These are phyloP conservation scores for Delia radicum DNA, from an alignment of 1,140 invertebrate genomes.

Conservation along the genomic window DNA sequence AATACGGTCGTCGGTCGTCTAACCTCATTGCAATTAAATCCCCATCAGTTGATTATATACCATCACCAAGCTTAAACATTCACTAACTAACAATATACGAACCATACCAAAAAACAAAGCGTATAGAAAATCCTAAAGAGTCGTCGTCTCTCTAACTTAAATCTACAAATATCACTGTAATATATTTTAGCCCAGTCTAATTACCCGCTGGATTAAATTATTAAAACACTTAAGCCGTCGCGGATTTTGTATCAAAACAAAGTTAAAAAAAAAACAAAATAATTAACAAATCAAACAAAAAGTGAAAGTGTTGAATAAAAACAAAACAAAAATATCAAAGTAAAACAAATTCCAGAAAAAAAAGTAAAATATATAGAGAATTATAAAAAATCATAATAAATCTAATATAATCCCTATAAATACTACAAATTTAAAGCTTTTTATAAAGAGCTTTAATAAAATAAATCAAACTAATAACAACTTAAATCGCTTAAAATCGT, in stretches of 20 bases:
- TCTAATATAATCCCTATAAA: not conserved
- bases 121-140: not conserved
- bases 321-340: not conserved
- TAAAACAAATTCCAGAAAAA: not conserved
- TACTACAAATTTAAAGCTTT: not conserved
- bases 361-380: not conserved
- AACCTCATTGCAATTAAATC: slow-evolving; percentile 19
- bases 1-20: slow-evolving; percentile 4
- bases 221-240: slow-evolving; percentile 49
- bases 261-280: slow-evolving; percentile 30
- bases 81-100: not conserved
- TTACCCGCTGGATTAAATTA: slow-evolving; percentile 55
- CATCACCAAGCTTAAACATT: not conserved
- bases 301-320: not conserved
- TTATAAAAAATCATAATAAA: not conserved
- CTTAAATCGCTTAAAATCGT: not conserved
- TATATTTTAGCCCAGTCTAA: slow-evolving; percentile 40
- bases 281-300: not conserved
- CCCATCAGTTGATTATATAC: slow-evolving; percentile 19
- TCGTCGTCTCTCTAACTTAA: not conserved
- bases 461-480: not conserved
- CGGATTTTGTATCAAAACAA: slow-evolving; percentile 35
- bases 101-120: not conserved
- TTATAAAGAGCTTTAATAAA: not conserved
- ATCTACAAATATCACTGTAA: not conserved